These are phyloP conservation scores for Entelurus aequoreus DNA, from an alignment of 2,113 vertebrate genomes.

Conservation along the genomic window DNA sequence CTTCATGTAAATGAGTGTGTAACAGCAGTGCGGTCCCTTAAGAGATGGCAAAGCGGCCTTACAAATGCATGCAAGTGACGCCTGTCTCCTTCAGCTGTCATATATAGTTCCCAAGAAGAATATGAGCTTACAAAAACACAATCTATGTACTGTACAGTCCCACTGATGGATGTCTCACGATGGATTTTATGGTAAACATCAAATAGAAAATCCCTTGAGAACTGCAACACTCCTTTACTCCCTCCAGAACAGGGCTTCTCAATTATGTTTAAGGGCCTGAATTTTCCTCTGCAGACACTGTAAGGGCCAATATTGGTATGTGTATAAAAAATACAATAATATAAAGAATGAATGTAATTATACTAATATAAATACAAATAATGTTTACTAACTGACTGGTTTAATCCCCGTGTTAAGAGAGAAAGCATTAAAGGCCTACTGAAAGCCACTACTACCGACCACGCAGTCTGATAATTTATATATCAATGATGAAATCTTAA, in stretches of 20 bases:
- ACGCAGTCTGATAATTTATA: no score
- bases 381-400: no score
- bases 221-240: slow-evolving; percentile 30
- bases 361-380: no score
- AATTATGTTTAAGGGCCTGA: no score
- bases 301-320: no score
- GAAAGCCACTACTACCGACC: no score
- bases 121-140: slow-evolving; percentile 35
- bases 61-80: slow-evolving; percentile 25
- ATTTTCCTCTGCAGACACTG: no score
- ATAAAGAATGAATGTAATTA: no score
- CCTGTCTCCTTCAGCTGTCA: slow-evolving; percentile 36
- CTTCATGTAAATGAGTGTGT: slow-evolving; percentile 34
- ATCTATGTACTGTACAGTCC: slow-evolving; percentile 29
- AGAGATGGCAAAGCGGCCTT: slow-evolving; percentile 30
- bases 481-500: no score
- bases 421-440: no score
- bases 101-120: slow-evolving; percentile 21
- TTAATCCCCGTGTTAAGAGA: no score
- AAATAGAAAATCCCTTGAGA: slow-evolving; percentile 60
- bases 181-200: slow-evolving; percentile 61
- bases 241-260: not conserved
- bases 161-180: slow-evolving; percentile 55
- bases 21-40: slow-evolving; percentile 19
- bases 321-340: no score